Evolutionary conservation across 2,797 vertebrate genomes (phyloP).

Genomic region (Peromyscus nudipes): DNA sequence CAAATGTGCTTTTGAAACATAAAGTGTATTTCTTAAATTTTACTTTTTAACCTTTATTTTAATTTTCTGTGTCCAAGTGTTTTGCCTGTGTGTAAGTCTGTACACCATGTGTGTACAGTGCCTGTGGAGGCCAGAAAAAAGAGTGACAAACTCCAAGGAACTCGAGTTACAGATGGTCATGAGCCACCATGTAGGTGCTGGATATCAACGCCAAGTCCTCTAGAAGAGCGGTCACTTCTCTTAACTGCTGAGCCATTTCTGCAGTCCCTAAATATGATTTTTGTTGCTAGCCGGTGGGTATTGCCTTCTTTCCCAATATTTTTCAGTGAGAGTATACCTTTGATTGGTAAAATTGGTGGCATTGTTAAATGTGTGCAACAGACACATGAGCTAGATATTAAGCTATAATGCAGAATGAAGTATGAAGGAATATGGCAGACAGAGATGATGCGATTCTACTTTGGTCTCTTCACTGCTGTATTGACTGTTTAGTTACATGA

Average conservation of each 20-base stretch:
- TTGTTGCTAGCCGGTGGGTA: background rate
- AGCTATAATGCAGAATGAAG: background rate
- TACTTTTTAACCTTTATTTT: background rate
- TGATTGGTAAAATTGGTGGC: background rate
- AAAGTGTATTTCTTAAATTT: background rate
- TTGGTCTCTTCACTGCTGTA: background rate
- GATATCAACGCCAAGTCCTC: background rate
- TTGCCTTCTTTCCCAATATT: background rate
- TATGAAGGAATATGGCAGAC: background rate
- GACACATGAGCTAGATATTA: background rate
- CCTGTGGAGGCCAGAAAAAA: background rate
- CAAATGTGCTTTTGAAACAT: background rate
- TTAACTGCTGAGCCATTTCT: background rate
- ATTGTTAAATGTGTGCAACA: background rate
- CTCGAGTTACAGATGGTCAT: background rate
- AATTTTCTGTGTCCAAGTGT: background rate
- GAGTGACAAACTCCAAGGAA: background rate
- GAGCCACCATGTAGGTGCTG: background rate
- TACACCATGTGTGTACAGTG: background rate
- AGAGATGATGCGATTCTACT: background rate
- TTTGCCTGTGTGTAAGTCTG: background rate
- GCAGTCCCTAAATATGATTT: background rate
- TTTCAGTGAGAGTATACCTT: background rate
- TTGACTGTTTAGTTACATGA: background rate
- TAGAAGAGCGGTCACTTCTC: background rate